Percentiles rank a stretch among this genome's conserved stretches.
Evolutionary conservation across 2,888 invertebrate genomes (phyloP).

Genomic region (Plebejus argus): DNA sequence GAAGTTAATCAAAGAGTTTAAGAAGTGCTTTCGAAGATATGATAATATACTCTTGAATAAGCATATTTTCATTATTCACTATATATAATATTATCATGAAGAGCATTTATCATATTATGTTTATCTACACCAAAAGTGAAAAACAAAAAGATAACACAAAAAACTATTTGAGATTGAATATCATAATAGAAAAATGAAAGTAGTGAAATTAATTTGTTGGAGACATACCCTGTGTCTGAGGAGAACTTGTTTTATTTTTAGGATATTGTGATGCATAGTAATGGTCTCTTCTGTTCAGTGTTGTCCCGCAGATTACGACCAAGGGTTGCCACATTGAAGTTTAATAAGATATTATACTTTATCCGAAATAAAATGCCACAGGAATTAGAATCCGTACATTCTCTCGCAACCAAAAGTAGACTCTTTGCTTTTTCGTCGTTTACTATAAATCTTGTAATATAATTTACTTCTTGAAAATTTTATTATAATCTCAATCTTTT

Average conservation of each 20-base stretch:
- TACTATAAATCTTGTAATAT: too few relatives aligned
- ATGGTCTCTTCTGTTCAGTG: constrained; percentile 11
- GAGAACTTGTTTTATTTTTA: not conserved
- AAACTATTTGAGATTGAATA: constrained; percentile 15
- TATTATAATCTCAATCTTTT: too few relatives aligned
- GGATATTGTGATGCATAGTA: constrained; percentile 21
- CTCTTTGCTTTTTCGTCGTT: too few relatives aligned
- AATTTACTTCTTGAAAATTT: too few relatives aligned
- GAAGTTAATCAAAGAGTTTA: not conserved
- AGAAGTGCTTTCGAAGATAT: not conserved
- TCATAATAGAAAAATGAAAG: constrained; percentile 8
- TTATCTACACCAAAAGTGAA: not conserved
- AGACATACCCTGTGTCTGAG: not conserved
- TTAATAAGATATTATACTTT: not conserved
- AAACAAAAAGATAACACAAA: not conserved
- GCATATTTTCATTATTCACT: not conserved
- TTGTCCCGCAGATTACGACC: not conserved
- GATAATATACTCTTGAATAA: not conserved
- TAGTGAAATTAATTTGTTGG: constrained; percentile 1
- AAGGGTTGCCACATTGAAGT: not conserved
- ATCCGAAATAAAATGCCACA: not conserved
- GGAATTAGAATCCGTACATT: too few relatives aligned
- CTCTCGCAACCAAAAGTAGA: too few relatives aligned
- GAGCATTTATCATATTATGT: not conserved
- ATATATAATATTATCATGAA: not conserved